These are phyloP conservation scores for Gasteruption jaculator DNA, from an alignment of 2,888 invertebrate species.

Conservation along the genomic window DNA sequence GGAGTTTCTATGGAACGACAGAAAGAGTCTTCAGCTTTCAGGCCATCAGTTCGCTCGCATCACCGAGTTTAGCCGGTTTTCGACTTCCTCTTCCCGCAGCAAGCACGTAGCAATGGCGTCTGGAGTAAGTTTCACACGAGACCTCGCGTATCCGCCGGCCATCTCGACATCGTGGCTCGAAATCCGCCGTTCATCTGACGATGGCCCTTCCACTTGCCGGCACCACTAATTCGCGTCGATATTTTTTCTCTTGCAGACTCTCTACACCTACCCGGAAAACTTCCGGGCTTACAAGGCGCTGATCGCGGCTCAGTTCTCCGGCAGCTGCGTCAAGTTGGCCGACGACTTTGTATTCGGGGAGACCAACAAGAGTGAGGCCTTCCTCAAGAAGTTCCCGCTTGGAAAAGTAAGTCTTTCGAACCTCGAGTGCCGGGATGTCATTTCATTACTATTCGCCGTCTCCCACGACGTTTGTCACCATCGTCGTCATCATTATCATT, in stretches of 20 bases:
- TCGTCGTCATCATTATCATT: too few relatives aligned
- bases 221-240: too few relatives aligned
- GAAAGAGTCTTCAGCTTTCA: too few relatives aligned
- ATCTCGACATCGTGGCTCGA: slow-evolving; percentile 9
- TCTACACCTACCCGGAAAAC: slow-evolving; percentile 97
- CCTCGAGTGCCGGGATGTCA: too few relatives aligned
- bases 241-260: slow-evolving; percentile 66
- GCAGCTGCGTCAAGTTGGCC: slow-evolving; percentile 77
- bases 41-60: too few relatives aligned
- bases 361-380: slow-evolving; percentile 82
- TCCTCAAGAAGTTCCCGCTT: slow-evolving; percentile 91
- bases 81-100: slow-evolving; percentile 49
- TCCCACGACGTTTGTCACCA: too few relatives aligned
- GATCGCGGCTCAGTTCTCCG: slow-evolving; percentile 96
- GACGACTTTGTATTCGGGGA: slow-evolving; percentile 88
- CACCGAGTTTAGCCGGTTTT: slow-evolving; percentile 45
- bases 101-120: slow-evolving; percentile 55
- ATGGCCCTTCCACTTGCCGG: too few relatives aligned
- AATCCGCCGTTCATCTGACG: slow-evolving; percentile 14
- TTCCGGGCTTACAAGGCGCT: slow-evolving; percentile 97
- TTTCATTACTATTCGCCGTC: too few relatives aligned
- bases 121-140: slow-evolving; percentile 53
- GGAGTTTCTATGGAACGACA: too few relatives aligned
- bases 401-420: slow-evolving; percentile 94
- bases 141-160: slow-evolving; percentile 33